These are phyloP conservation scores for Poecile montanus DNA, from an alignment of 2,797 vertebrate genomes.

Conservation along the genomic window DNA sequence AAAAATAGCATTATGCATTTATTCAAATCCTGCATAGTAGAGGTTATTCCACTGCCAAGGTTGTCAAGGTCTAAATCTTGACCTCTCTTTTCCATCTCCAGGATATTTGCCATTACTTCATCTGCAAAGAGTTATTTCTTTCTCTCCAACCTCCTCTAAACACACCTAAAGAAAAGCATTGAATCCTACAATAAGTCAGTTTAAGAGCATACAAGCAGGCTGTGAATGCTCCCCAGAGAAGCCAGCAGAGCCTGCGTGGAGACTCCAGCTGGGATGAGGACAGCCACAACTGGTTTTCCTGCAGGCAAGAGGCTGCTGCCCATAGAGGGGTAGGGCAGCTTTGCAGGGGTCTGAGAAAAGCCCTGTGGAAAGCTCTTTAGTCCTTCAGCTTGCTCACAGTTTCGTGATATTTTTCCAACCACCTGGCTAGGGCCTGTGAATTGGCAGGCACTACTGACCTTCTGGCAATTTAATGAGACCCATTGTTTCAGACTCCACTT, in stretches of 20 bases:
- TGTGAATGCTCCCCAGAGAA: background rate
- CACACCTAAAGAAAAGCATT: background rate
- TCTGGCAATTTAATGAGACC: background rate
- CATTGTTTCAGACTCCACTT: background rate
- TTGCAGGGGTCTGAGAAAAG: background rate
- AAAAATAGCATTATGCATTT: slow-evolving; percentile 22
- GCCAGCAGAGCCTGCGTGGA: background rate
- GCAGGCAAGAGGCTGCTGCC: background rate
- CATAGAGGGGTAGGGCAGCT: rapidly evolving
- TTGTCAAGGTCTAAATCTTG: background rate
- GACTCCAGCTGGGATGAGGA: background rate
- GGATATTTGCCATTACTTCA: slow-evolving; percentile 47
- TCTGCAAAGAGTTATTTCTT: slow-evolving; percentile 7
- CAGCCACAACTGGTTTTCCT: background rate
- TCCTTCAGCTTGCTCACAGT: background rate
- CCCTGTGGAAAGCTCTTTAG: background rate
- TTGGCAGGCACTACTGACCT: background rate
- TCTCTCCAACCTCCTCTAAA: background rate
- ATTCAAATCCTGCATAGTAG: background rate
- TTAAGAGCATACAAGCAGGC: background rate
- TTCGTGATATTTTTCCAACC: background rate
- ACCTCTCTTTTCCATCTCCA: background rate
- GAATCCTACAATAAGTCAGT: background rate
- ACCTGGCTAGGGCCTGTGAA: background rate
- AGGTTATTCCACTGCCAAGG: slow-evolving; percentile 35